Percentiles rank a stretch among this genome's conserved stretches.
phyloP scores from a whole-genome alignment of 1,140 invertebrate genomes.

The Ruditapes philippinarum region DNA sequence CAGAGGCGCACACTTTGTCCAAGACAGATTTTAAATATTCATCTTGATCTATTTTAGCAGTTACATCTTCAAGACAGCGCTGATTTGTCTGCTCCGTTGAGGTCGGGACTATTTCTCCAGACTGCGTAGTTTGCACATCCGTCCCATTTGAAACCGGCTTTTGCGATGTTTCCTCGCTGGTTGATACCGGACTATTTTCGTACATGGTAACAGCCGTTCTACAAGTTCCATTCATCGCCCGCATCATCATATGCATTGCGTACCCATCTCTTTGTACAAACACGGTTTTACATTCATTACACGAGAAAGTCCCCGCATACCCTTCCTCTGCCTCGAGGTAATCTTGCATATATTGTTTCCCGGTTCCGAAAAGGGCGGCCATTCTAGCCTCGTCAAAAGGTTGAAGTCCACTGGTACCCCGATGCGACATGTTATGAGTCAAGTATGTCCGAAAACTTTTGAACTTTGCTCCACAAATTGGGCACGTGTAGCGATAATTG shows the following conservation, averaged over 20 bases:
- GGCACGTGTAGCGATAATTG: slow-evolving; percentile 58
- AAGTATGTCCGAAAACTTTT: slow-evolving; percentile 55
- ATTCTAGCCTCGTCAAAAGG: slow-evolving; percentile 45
- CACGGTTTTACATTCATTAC: slow-evolving; percentile 74
- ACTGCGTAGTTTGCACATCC: not conserved
- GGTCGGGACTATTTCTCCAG: too few species aligned
- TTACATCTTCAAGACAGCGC: slow-evolving; percentile 58
- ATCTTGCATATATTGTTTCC: slow-evolving; percentile 50
- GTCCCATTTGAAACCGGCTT: not conserved
- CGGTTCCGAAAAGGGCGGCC: slow-evolving; percentile 46
- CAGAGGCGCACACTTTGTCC: slow-evolving; percentile 45
- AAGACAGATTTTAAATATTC: slow-evolving; percentile 64
- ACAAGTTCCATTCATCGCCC: slow-evolving; percentile 76
- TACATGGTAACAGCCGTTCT: slow-evolving; percentile 8
- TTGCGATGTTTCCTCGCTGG: not conserved
- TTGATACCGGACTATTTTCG: not conserved
- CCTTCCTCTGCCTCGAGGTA: slow-evolving; percentile 37
- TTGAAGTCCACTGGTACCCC: not conserved
- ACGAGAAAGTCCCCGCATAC: slow-evolving; percentile 70
- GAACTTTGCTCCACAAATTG: slow-evolving; percentile 60
- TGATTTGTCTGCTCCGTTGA: not conserved
- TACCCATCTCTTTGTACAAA: slow-evolving; percentile 77
- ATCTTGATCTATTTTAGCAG: slow-evolving; percentile 53
- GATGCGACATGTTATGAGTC: slow-evolving; percentile 57
- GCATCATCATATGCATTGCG: slow-evolving; percentile 82